These are phyloP conservation scores for Euproctis similis DNA, from an alignment of 2,888 invertebrate genomes.

Conservation along the genomic window DNA sequence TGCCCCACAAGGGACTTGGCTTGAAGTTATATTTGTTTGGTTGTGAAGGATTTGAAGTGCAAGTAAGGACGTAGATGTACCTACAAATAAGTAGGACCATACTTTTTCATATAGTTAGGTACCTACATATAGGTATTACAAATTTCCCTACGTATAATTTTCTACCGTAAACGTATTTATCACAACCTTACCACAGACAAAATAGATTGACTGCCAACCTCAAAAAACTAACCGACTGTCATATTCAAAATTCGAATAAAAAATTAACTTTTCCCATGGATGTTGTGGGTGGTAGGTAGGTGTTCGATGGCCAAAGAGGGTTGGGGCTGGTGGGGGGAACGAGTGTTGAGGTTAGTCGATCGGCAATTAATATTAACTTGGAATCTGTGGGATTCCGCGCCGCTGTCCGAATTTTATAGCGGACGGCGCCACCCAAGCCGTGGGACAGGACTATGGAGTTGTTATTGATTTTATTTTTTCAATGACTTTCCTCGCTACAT, in stretches of 20 bases:
- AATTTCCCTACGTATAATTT: no score
- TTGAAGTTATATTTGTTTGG: no score
- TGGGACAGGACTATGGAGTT: conserved; percentile 34
- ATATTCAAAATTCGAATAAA: conserved; percentile 23
- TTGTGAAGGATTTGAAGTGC: no score
- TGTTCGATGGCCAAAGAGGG: conserved; percentile 5
- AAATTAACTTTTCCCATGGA: conserved; percentile 31
- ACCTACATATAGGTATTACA: no score
- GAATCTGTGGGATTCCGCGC: conserved; percentile 75
- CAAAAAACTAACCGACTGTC: conserved; percentile 25
- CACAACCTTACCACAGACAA: background rate
- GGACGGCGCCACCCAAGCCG: conserved; percentile 73
- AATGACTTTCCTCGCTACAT: no score
- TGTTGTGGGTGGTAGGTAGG: conserved; percentile 15
- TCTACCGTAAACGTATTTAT: no score
- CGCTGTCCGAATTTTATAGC: conserved; percentile 75
- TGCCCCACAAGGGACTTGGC: no score
- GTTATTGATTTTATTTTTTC: conserved; percentile 5
- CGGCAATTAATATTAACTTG: conserved; percentile 74
- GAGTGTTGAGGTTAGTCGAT: conserved; percentile 59
- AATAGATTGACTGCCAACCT: conserved; percentile 10
- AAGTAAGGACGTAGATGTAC: no score
- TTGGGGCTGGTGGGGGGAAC: conserved; percentile 21
- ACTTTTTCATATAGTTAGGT: no score
- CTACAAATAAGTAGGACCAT: no score